Evolutionary conservation across 2,797 vertebrate species (phyloP), one percentile per base, ranked within the genome.

Genomic region (Scolopax rusticola): DNA sequence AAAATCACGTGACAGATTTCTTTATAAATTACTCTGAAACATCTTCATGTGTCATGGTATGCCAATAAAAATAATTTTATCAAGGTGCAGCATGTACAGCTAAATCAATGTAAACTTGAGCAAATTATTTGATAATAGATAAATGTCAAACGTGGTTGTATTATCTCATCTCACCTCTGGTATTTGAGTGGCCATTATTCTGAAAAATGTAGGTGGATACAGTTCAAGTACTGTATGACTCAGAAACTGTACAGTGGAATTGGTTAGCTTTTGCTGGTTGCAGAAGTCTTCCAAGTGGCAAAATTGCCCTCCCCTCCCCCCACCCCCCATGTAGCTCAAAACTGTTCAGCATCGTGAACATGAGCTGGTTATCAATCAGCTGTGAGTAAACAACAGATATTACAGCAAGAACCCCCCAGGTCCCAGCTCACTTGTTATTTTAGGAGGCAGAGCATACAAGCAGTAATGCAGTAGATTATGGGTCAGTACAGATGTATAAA

Each of bases 21-120:
- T 76, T 86, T 69, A 41, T 69, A 47, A 76, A 82, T 88, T 78
- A 45, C 70, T 78, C 23, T 73, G 74, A 81, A 93, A 76, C 73
- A 73, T 67, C 69, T 76, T 82, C 51, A 70, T 76, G 43, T 94
- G 51, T 86, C 63, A 63, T 2, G 4, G 41, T 86, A 65, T 90
- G 79, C 76, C 43, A 91, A 70, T 92, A 88, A 90, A 94, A 90
- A 76, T 53, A 81, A 70, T 93, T 95, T 30, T 86, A 68, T 68
- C 13, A n/a, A 82, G 21, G 36, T 93, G 63, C 56, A 89, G 64
- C 1, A 0, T 83, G 68, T 61, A 57, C 75, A 92, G 71, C 59
- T 95, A 76, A 87, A 91, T 91, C 70, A 87, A 64, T 90, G 73
- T 59, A 88, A 93, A 92, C 76, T 70, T 61, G 47, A 92, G 61